Percentiles rank a stretch among this genome's conserved stretches.
These are phyloP conservation scores for Argyra leucocephala DNA, from an alignment of 2,888 invertebrate genomes.

Conservation along the genomic window DNA sequence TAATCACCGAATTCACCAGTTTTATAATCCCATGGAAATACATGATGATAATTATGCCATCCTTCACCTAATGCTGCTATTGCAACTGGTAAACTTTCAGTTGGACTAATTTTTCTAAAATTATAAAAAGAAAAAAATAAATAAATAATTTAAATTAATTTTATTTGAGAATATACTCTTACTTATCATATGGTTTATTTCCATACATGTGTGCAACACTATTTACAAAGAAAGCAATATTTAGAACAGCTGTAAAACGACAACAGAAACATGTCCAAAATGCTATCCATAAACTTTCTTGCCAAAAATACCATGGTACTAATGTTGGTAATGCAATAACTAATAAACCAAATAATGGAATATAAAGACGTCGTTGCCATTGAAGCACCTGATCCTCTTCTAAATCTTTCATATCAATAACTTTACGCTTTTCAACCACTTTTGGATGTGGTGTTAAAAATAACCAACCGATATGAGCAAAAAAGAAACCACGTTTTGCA, in stretches of 20 bases:
- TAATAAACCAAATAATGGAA: conserved; percentile 61
- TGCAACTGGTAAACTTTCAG: conserved; percentile 64
- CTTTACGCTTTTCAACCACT: conserved; percentile 57
- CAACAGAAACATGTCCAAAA: conserved; percentile 77
- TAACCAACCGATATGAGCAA: conserved; percentile 89
- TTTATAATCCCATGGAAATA: conserved; percentile 59
- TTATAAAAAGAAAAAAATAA: conserved; percentile 14
- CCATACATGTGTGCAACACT: conserved; percentile 91
- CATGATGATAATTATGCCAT: conserved; percentile 78
- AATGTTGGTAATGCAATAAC: conserved; percentile 59
- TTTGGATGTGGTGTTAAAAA: conserved; percentile 74
- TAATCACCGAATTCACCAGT: conserved; percentile 58
- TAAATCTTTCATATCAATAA: conserved; percentile 61
- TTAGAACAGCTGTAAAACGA: conserved; percentile 74
- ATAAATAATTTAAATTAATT: conserved; percentile 14
- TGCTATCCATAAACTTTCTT: conserved; percentile 65
- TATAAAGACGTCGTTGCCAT: conserved; percentile 67
- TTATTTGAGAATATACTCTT: conserved; percentile 29
- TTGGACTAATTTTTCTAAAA: conserved; percentile 59
- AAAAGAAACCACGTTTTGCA: conserved; percentile 76
- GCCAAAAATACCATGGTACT: conserved; percentile 76
- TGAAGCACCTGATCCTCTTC: conserved; percentile 63
- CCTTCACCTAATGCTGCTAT: conserved; percentile 69
- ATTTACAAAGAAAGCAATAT: conserved; percentile 91
- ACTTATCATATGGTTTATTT: conserved; percentile 84